Evolutionary conservation across 2,113 vertebrate species (phyloP).

Genomic region (Ahaetulla prasina): DNA sequence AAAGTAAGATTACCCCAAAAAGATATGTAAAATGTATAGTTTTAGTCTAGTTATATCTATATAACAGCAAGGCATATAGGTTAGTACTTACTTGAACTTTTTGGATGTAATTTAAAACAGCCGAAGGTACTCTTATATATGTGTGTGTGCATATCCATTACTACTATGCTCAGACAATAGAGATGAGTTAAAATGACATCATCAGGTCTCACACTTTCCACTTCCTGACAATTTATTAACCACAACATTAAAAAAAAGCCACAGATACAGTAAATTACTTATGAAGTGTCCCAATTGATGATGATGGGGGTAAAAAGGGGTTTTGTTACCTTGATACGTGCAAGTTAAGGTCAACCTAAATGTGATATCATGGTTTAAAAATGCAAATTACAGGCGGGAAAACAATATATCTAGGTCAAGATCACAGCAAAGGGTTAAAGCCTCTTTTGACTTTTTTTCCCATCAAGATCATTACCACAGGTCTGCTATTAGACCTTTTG

Average conservation of each 20-base stretch:
- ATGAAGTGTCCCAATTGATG: constrained; percentile 39
- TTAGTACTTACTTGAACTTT: constrained; percentile 55
- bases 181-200: constrained; percentile 66
- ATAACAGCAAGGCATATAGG: background rate
- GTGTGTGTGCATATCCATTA: constrained; percentile 42
- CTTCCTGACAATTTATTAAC: constrained; percentile 74
- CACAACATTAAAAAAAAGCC: constrained; percentile 60
- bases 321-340: background rate
- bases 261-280: constrained; percentile 57
- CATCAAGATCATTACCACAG: background rate
- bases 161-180: constrained; percentile 22
- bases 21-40: background rate
- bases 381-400: background rate
- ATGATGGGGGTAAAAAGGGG: constrained; percentile 1
- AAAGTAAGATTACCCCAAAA: constrained; percentile 26
- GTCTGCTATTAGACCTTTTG: background rate
- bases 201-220: constrained; percentile 74
- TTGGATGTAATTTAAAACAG: constrained; percentile 44
- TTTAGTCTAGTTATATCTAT: background rate
- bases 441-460: background rate
- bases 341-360: background rate
- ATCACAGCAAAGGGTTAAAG: background rate
- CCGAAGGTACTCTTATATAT: constrained; percentile 62
- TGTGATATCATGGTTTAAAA: background rate
- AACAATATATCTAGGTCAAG: background rate